Conservation (phyloP, 2,113 vertebrate genomes). For the Mesitornis unicolor region DNA sequence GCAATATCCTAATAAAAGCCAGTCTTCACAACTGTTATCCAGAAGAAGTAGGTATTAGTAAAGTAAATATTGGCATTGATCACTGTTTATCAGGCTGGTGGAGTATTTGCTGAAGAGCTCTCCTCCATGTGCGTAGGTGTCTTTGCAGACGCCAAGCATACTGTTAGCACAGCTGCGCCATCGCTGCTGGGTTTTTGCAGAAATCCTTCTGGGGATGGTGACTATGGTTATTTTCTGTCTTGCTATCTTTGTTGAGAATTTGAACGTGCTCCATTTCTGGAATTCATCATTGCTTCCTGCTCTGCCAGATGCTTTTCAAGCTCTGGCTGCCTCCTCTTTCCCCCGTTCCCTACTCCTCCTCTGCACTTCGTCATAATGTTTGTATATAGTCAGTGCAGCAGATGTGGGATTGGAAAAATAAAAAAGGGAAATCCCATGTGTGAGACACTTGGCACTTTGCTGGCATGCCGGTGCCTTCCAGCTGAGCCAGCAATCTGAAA, state of each 20-base stretch:
- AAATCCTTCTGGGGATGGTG: not conserved
- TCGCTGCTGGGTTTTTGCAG: not conserved
- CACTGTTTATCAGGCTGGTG: not conserved
- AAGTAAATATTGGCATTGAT: not conserved
- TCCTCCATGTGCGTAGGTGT: not conserved
- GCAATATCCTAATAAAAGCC: not conserved
- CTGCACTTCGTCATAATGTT: not conserved
- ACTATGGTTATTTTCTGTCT: not conserved
- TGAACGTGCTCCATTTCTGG: slow-evolving; percentile 1
- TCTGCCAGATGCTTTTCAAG: not conserved
- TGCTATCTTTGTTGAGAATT: slow-evolving; percentile 36
- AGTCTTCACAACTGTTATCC: not conserved
- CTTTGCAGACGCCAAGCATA: not conserved
- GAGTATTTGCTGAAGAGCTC: not conserved
- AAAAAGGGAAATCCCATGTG: not conserved
- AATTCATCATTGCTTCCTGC: not conserved
- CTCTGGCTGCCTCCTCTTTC: not conserved
- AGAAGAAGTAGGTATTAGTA: not conserved
- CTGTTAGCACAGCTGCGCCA: slow-evolving; percentile 27
- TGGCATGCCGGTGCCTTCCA: not conserved
- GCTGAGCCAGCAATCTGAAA: not conserved
- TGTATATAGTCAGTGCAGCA: not conserved
- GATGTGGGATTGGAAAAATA: not conserved
- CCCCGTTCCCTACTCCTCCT: not conserved
- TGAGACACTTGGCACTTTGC: not conserved